These are phyloP conservation scores for Psittacus erithacus DNA, from an alignment of 2,113 vertebrate genomes.

Conservation along the genomic window DNA sequence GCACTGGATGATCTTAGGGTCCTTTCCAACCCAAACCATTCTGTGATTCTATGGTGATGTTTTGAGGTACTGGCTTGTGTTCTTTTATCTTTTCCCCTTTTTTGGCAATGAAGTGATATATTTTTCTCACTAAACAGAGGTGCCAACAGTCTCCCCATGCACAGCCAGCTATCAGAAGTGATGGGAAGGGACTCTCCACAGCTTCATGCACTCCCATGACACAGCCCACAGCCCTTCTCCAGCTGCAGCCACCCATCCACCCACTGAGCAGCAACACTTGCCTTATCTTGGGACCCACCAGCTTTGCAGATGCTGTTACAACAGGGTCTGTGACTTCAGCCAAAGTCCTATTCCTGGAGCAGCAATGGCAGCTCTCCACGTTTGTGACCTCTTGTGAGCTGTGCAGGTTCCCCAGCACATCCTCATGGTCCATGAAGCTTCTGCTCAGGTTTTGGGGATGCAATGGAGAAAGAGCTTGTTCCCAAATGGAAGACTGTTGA, in stretches of 20 bases:
- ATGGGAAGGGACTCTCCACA: background rate
- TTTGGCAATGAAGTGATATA: fast-evolving
- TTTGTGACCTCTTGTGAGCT: background rate
- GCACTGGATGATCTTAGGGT: background rate
- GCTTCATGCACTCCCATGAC: fast-evolving
- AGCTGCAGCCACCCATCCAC: background rate
- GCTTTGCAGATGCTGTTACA: background rate
- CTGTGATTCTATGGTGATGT: background rate
- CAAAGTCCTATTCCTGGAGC: background rate
- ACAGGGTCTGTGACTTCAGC: background rate
- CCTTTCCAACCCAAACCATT: background rate
- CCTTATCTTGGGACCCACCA: background rate
- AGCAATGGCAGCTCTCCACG: background rate
- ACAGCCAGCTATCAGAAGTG: background rate
- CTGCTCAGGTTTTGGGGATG: background rate
- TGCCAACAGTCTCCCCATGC: background rate
- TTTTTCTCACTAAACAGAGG: background rate
- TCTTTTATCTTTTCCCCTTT: background rate
- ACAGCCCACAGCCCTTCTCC: background rate
- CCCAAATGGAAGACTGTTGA: background rate
- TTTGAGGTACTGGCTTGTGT: no score
- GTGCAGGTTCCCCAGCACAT: background rate
- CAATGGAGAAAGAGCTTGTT: background rate
- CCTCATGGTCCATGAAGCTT: background rate
- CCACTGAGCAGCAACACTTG: background rate